These are phyloP conservation scores for Hirtodrosophila histrioides DNA, from an alignment of 2,888 invertebrate species.

Conservation along the genomic window DNA sequence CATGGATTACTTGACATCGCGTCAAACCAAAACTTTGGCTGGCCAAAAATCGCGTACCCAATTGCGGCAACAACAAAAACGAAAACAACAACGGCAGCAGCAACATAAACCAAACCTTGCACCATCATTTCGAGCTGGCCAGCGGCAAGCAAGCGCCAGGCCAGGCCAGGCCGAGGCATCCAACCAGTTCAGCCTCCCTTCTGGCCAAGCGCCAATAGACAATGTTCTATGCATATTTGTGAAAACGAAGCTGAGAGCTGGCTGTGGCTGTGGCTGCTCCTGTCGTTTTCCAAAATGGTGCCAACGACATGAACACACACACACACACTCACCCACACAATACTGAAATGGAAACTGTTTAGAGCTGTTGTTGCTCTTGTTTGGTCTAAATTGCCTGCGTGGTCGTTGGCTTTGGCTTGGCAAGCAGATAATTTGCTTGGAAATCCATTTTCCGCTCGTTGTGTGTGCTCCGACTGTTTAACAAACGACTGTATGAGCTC, in stretches of 20 bases:
- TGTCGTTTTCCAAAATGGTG: conserved; percentile 38
- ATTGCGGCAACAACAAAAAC: conserved; percentile 21
- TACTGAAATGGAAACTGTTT: conserved; percentile 75
- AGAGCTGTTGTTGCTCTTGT: conserved; percentile 46
- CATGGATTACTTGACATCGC: conserved; percentile 48
- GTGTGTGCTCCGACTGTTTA: conserved; percentile 44
- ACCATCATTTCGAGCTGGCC: conserved; percentile 58
- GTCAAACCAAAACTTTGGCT: conserved; percentile 34
- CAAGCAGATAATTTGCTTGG: conserved; percentile 78
- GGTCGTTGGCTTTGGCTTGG: conserved; percentile 36
- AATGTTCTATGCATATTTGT: conserved; percentile 75
- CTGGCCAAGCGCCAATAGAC: conserved; percentile 67
- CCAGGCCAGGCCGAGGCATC: conserved; percentile 49
- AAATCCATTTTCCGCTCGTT: conserved; percentile 80
- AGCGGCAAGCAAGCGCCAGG: conserved; percentile 42
- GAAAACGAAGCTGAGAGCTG: conserved; percentile 54
- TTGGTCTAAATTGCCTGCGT: conserved; percentile 14
- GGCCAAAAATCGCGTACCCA: conserved; percentile 33
- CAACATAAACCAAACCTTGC: conserved; percentile 22
- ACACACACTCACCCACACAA: conserved; percentile 24
- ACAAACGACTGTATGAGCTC: conserved; percentile 34
- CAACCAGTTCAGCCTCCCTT: conserved; percentile 27
- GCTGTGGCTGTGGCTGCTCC: conserved; percentile 41
- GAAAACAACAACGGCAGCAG: neutral
- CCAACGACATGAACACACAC: conserved; percentile 17